Evolutionary conservation across 2,888 invertebrate species (phyloP), one percentile per base, ranked within the genome.

Genomic region (Drosophila pseudotalamancana): DNA sequence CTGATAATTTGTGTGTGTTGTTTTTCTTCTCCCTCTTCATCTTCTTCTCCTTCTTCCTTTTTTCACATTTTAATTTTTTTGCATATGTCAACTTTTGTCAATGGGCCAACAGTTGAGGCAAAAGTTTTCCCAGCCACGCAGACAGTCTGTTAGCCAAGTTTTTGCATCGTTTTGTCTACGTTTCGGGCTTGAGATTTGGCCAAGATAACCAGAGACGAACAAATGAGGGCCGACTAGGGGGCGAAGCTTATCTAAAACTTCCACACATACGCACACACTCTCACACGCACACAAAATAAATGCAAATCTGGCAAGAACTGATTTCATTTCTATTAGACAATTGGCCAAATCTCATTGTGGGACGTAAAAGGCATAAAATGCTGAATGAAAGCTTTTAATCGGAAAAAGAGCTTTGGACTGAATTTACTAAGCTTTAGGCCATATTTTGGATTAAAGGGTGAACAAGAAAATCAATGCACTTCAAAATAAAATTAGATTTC

Each of bases 61-160:
- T 18, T 18, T 12, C 25, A 9, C 11, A 6, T 42, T 21, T 11
- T n/a, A n/a, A n/a, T n/a, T 46, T 46, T 55, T 81, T 77, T 86
- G 84, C 81, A 86, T 83, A 84, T 87, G 87, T 87, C 81, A 87
- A 87, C 69, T 82, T 82, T 87, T 87, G 81, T 84, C 87, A 87
- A 87, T 84, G 87, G 81, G 76, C 78, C 84, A 77, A 83, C 61
- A 80, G 81, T 56, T 56, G 53, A 18, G 27, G 39, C 39, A 49
- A 62, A 57, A 61, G 32, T 57, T 70, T 70, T 65, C 53, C 48
- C 18, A 31, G 75, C 64, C 21, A 12, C 50, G 55, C 64, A 70
- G 71, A 64, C 74, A n/a, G 57, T 57, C 59, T 59, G 61, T 45
- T 75, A 64, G 72, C 70, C 75, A 75, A 72, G 53, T 75, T 75